A percentile compares a stretch with the other conserved stretches of the same genome.
Evolutionary conservation across 2,888 invertebrate genomes (phyloP).

Genomic region (Lordiphosa fenestrarum): DNA sequence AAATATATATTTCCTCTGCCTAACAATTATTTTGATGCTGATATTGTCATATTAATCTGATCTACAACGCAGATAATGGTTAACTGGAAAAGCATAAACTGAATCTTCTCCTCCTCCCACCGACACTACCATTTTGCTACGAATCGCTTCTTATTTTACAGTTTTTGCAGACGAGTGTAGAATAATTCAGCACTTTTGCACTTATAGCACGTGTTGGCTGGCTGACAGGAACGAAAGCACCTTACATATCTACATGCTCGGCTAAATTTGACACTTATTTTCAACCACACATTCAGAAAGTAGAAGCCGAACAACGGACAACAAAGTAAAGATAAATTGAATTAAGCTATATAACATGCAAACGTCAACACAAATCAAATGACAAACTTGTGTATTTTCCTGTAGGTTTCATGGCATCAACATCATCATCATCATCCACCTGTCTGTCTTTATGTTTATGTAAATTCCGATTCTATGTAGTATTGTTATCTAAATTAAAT

Average conservation of each 20-base stretch:
- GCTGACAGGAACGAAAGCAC: constrained; percentile 38
- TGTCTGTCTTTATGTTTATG: constrained; percentile 17
- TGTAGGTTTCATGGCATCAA: constrained; percentile 24
- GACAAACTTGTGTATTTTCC: constrained; percentile 32
- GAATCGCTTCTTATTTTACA: neutral
- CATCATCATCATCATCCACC: constrained; percentile 12
- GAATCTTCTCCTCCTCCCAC: too few relatives aligned
- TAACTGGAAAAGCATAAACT: too few relatives aligned
- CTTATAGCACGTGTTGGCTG: constrained; percentile 57
- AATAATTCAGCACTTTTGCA: neutral
- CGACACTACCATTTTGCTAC: too few relatives aligned
- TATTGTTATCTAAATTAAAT: neutral
- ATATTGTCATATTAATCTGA: too few relatives aligned
- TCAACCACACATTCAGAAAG: constrained; percentile 28
- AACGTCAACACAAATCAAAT: constrained; percentile 71
- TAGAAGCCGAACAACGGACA: constrained; percentile 9
- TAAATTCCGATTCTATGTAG: constrained; percentile 2
- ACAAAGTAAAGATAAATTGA: constrained; percentile 51
- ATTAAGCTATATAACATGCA: constrained; percentile 64
- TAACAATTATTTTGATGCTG: too few relatives aligned
- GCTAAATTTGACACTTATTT: constrained; percentile 69
- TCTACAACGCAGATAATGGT: too few relatives aligned
- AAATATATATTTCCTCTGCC: too few relatives aligned
- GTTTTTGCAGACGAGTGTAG: neutral
- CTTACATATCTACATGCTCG: constrained; percentile 34